phyloP scores from a whole-genome alignment of 2,797 vertebrate genomes.

The Dermochelys coriacea region DNA sequence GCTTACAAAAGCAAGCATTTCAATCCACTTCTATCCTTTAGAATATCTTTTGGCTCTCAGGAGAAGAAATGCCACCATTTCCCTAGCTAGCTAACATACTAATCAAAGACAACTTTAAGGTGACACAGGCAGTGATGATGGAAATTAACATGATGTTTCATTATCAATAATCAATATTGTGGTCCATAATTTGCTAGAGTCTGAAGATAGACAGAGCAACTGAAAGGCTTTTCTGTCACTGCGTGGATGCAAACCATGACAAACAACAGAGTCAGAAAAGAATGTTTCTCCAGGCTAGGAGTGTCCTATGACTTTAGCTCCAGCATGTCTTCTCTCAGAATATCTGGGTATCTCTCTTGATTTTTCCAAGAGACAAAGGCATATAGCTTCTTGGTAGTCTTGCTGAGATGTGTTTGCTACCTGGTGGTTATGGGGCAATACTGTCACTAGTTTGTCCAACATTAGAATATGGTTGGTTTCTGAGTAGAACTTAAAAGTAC shows the following conservation, averaged over 20 bases:
- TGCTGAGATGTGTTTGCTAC: neutral
- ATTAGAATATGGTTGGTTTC: neutral
- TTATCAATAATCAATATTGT: neutral
- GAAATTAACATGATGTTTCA: neutral
- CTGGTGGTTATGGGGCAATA: neutral
- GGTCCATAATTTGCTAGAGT: neutral
- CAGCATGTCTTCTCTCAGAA: neutral
- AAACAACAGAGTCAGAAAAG: neutral
- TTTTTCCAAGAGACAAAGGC: neutral
- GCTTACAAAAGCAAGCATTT: neutral
- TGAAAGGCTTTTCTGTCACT: neutral
- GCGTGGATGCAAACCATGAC: neutral
- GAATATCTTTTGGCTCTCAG: neutral
- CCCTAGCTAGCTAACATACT: neutral
- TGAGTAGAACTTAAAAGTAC: neutral
- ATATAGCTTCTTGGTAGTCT: neutral
- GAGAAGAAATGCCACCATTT: neutral
- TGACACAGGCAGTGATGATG: neutral
- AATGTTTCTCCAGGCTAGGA: neutral
- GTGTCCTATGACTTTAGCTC: neutral
- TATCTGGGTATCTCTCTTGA: neutral
- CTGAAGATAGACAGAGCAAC: neutral
- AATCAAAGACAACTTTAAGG: neutral
- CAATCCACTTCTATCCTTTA: neutral
- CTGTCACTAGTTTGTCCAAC: neutral